phyloP scores from a whole-genome alignment of 35 echinoderm and acorn worm species.

The Lytechinus pictus region DNA sequence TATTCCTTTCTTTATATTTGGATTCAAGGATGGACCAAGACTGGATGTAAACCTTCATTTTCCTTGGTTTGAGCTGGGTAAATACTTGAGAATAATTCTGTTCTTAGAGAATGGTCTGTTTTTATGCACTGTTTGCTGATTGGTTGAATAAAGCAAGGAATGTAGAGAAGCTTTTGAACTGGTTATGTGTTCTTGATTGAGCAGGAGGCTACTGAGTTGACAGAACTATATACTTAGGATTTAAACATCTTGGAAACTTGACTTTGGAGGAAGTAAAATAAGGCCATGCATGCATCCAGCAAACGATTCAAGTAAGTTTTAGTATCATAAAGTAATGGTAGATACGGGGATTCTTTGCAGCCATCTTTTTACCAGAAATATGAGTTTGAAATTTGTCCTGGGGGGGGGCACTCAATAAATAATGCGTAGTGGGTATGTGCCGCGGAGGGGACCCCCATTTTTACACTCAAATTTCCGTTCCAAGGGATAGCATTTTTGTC shows the following conservation, averaged over 20 bases:
- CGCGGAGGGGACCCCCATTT: no score
- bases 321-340: not conserved
- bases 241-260: not conserved
- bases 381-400: no score
- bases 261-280: not conserved
- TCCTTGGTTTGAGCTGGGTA: not conserved
- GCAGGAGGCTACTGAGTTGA: not conserved
- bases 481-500: no score
- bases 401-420: no score
- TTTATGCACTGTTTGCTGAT: not conserved
- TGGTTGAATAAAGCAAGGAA: not conserved
- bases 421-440: no score
- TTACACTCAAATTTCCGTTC: no score
- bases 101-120: not conserved
- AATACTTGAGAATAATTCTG: not conserved
- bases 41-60: constrained; percentile 2
- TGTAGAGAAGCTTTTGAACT: not conserved
- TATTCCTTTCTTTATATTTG: not conserved
- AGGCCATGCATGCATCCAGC: not conserved
- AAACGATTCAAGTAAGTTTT: not conserved
- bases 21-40: not conserved
- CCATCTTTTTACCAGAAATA: no score
- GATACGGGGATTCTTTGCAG: not conserved
- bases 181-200: not conserved
- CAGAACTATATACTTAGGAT: not conserved